phyloP scores from a whole-genome alignment of 2,888 invertebrate genomes.

The Ophion obscuratus region DNA sequence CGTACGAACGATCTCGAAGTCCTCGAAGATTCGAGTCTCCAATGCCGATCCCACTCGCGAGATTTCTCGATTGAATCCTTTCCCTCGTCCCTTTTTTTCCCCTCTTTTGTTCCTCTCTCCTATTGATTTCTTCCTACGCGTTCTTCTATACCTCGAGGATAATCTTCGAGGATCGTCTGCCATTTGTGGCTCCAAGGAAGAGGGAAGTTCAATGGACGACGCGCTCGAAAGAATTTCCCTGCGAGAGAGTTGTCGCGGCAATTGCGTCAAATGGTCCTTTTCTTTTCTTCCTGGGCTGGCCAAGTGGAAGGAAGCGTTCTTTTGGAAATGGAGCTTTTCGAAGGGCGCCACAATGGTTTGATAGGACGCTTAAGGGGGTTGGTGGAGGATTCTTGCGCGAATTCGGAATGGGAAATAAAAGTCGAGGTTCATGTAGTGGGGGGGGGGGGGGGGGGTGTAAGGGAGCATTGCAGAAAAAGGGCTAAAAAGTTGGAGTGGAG shows the following conservation, averaged over 20 bases:
- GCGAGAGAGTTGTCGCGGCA: not conserved
- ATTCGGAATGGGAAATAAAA: conserved; percentile 64
- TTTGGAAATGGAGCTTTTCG: no score
- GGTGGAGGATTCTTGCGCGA: conserved; percentile 42
- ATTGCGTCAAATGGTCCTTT: not conserved
- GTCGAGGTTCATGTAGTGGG: conserved; percentile 61
- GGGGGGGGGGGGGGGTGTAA: no score
- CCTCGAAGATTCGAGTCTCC: conserved; percentile 35
- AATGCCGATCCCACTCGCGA: conserved; percentile 18
- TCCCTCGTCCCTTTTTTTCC: not conserved
- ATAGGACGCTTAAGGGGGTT: no score
- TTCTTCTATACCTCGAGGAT: no score
- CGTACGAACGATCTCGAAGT: conserved; percentile 20
- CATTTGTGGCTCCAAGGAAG: conserved; percentile 37
- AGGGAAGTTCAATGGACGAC: conserved; percentile 33
- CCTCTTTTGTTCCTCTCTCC: conserved; percentile 7
- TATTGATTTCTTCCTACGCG: conserved; percentile 43
- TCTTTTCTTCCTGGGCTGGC: not conserved
- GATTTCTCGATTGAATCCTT: conserved; percentile 45
- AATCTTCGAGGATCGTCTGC: conserved; percentile 14
- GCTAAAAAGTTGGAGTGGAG: conserved; percentile 1
- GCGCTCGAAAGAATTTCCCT: not conserved
- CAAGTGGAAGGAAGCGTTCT: no score
- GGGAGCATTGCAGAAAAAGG: conserved; percentile 43
- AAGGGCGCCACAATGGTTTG: no score